These are phyloP conservation scores for Leptinotarsa rubiginosa DNA, from an alignment of 2,888 invertebrate species.

Conservation along the genomic window DNA sequence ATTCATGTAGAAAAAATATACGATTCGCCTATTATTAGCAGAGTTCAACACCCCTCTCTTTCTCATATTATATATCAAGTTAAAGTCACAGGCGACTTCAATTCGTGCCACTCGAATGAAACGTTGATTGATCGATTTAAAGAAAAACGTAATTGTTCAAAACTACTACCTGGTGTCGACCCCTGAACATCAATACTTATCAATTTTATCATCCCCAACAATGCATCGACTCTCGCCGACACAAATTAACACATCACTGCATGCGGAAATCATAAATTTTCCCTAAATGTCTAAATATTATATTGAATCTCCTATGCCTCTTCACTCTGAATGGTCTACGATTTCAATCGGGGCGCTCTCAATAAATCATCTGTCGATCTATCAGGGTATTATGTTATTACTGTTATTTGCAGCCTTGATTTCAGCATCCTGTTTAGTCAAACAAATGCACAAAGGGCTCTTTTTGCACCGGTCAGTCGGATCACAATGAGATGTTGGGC, in stretches of 20 bases:
- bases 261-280: conserved; percentile 55
- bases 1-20: too few relatives aligned
- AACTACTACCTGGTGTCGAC: conserved; percentile 19
- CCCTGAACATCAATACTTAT: conserved; percentile 11
- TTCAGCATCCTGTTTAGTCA: conserved; percentile 58
- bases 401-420: conserved; percentile 61
- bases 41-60: too few relatives aligned
- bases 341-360: conserved; percentile 42
- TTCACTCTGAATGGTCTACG: conserved; percentile 47
- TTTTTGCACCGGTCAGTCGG: conserved; percentile 59
- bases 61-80: neutral
- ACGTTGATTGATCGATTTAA: neutral
- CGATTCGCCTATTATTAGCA: too few relatives aligned
- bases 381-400: conserved; percentile 61
- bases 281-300: conserved; percentile 56
- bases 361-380: conserved; percentile 64
- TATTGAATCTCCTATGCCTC: conserved; percentile 49
- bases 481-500: conserved; percentile 46
- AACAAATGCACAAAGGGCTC: conserved; percentile 57
- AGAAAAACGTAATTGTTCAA: conserved; percentile 6
- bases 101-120: neutral
- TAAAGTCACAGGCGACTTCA: neutral
- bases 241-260: conserved; percentile 55
- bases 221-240: conserved; percentile 22
- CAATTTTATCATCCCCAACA: conserved; percentile 6